Evolutionary conservation across 37 sponge, comb jelly and placozoan species (phyloP).

Genomic region (Mnemiopsis leidyi): DNA sequence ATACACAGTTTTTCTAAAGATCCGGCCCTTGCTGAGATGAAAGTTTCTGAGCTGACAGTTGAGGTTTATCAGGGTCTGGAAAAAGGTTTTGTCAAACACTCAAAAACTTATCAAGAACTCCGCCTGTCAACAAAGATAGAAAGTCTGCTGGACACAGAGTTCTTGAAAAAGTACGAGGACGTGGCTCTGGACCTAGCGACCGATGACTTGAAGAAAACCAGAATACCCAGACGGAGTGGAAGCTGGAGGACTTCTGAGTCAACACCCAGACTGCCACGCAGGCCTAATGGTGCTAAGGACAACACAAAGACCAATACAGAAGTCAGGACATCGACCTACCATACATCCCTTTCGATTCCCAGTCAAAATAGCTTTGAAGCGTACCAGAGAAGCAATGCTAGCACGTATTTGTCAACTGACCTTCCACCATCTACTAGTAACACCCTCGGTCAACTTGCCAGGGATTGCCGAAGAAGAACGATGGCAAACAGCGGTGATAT

Average conservation of each 20-base stretch:
- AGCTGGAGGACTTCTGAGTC: neutral
- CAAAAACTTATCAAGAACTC: neutral
- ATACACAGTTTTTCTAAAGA: neutral
- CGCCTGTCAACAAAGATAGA: neutral
- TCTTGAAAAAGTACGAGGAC: neutral
- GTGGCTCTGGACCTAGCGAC: slow-evolving; percentile 16
- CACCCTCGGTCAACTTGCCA: neutral
- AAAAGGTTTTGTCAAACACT: neutral
- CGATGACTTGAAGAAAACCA: neutral
- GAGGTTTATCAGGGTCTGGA: neutral
- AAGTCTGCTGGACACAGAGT: neutral
- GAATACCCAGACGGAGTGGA: neutral
- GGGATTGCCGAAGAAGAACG: neutral
- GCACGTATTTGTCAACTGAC: neutral
- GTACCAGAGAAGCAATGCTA: neutral
- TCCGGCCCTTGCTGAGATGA: neutral
- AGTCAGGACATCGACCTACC: neutral
- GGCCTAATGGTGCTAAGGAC: neutral
- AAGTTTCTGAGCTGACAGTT: neutral
- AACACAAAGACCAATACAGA: neutral
- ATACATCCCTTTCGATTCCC: neutral
- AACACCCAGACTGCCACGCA: neutral
- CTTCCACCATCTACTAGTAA: slow-evolving; percentile 15
- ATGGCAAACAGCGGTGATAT: neutral
- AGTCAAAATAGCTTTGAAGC: neutral